Conservation (phyloP, 53 echinoderm and acorn worm genomes). For the Henricia sp. region DNA sequence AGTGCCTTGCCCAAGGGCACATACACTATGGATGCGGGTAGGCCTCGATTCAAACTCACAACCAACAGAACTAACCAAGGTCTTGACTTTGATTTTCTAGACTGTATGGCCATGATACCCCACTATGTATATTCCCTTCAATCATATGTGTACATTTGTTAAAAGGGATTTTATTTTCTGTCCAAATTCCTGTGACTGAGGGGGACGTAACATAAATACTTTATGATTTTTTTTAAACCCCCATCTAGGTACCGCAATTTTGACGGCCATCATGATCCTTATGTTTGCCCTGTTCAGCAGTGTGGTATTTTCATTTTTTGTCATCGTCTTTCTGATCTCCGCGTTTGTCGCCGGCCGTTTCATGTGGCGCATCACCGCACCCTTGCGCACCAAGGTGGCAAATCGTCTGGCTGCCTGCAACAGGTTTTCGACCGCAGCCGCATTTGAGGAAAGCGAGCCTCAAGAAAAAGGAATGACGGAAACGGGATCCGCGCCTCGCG, state of each 20-base stretch:
- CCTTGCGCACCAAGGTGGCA: constrained; percentile 18
- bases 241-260: constrained; percentile 18
- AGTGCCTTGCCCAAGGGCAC: too few species aligned
- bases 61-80: too few species aligned
- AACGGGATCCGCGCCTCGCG: neutral
- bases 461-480: neutral
- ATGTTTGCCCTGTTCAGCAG: constrained; percentile 15
- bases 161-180: too few species aligned
- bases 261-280: constrained; percentile 3
- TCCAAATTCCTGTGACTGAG: too few species aligned
- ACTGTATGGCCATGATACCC: too few species aligned
- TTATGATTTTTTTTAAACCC: too few species aligned
- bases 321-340: constrained; percentile 4
- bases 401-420: neutral
- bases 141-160: too few species aligned
- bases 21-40: too few species aligned
- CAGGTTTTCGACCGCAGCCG: neutral
- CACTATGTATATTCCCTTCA: too few species aligned
- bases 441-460: neutral
- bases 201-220: too few species aligned
- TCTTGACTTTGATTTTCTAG: too few species aligned
- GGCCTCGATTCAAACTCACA: too few species aligned
- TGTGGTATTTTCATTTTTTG: constrained; percentile 6
- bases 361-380: constrained; percentile 31
- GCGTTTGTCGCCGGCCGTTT: constrained; percentile 19